These are phyloP conservation scores for Desoria tigrina DNA, from an alignment of 2,888 invertebrate genomes.

Conservation along the genomic window DNA sequence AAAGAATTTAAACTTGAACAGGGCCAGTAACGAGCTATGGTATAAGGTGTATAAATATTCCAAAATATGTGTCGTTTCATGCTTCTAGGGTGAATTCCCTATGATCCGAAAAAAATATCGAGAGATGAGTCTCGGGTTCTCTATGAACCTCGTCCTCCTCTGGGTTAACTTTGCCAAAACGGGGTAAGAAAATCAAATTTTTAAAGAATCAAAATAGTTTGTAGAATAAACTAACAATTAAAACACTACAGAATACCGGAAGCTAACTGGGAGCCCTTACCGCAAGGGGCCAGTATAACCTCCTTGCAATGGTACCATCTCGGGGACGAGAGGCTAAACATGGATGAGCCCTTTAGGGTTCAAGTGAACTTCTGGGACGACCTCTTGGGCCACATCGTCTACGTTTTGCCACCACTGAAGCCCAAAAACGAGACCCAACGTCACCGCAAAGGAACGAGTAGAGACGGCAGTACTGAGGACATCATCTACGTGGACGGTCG, in stretches of 20 bases:
- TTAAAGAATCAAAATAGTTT: not conserved
- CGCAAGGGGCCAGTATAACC: conserved; percentile 17
- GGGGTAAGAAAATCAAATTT: conserved; percentile 16
- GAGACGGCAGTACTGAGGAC: not conserved
- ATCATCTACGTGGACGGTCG: conserved; percentile 6
- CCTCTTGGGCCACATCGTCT: too few species aligned
- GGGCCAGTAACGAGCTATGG: too few species aligned
- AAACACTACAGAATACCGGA: conserved; percentile 2
- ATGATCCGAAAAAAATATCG: conserved; percentile 20
- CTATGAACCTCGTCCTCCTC: conserved; percentile 29
- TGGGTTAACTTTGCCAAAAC: conserved; percentile 36
- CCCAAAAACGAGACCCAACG: conserved; percentile 1
- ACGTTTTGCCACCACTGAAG: conserved; percentile 22
- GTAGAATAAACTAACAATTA: not conserved
- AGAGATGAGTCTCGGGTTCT: conserved; percentile 26
- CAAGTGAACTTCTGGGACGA: conserved; percentile 36
- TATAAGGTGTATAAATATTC: too few species aligned
- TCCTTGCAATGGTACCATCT: conserved; percentile 23
- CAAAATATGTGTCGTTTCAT: too few species aligned
- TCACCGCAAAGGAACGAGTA: not conserved
- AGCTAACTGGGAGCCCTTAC: conserved; percentile 31
- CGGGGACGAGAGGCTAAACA: conserved; percentile 13
- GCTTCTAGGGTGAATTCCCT: conserved; percentile 18
- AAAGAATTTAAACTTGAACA: too few species aligned
- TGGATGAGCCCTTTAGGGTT: conserved; percentile 27